Evolutionary conservation across 2,797 vertebrate species (phyloP).

Genomic region (Amblyraja radiata): DNA sequence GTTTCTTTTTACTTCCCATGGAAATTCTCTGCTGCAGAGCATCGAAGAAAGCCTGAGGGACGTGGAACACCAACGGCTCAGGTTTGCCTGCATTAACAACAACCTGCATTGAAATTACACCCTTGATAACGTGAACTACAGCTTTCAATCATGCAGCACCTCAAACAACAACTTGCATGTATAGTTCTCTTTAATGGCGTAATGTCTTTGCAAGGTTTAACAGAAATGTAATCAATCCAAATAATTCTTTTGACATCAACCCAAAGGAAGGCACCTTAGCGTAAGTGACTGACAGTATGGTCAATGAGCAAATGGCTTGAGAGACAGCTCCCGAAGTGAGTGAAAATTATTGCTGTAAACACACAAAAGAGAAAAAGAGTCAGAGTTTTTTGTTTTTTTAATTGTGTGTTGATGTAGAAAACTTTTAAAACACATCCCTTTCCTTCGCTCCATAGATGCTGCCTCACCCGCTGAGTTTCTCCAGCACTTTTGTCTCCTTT

Average conservation of each 20-base stretch:
- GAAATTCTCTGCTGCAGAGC: constrained; percentile 82
- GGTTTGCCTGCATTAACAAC: constrained; percentile 66
- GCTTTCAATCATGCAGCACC: not conserved
- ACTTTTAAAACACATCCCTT: not conserved
- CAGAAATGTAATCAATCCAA: not conserved
- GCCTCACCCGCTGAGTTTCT: no score
- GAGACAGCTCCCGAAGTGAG: not conserved
- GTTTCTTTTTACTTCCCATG: constrained; percentile 74
- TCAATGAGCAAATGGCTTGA: not conserved
- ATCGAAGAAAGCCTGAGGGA: constrained; percentile 83
- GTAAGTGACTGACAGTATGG: not conserved
- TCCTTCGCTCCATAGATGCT: no score
- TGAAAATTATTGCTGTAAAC: not conserved
- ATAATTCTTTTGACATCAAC: not conserved
- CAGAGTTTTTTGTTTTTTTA: not conserved
- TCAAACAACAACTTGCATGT: not conserved
- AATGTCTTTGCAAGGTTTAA: not conserved
- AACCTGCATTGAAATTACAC: not conserved
- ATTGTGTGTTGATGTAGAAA: no score
- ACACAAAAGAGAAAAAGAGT: not conserved
- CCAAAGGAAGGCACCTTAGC: not conserved
- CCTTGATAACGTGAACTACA: not conserved
- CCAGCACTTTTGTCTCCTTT: no score
- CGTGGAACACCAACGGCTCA: constrained; percentile 77
- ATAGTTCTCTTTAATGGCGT: not conserved